Conservation (phyloP, 2,888 invertebrate genomes). For the Hirtodrosophila histrioides region DNA sequence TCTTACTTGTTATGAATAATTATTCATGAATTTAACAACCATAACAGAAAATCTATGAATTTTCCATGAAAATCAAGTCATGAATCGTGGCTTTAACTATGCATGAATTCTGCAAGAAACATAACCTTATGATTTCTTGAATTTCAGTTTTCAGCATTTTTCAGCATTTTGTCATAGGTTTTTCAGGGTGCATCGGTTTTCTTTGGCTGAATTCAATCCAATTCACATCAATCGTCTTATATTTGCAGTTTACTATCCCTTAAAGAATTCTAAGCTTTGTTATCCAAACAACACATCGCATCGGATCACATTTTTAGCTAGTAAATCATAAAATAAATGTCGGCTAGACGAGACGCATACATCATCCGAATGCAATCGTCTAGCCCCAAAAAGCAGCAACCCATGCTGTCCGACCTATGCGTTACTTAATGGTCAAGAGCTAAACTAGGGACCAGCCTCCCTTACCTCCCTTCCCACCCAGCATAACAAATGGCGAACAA, state of each 20-base stretch:
- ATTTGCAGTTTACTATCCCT: background rate
- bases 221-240: background rate
- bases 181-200: too few relatives aligned
- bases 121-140: too few relatives aligned
- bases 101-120: too few relatives aligned
- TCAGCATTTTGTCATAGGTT: too few relatives aligned
- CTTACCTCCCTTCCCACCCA: background rate
- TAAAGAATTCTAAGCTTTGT: conserved; percentile 22
- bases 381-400: conserved; percentile 11
- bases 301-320: conserved; percentile 28
- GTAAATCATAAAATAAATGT: conserved; percentile 48
- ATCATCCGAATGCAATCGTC: conserved; percentile 59
- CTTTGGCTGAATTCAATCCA: background rate
- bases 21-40: too few relatives aligned
- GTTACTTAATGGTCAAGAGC: conserved; percentile 65
- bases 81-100: too few relatives aligned
- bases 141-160: too few relatives aligned
- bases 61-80: too few relatives aligned
- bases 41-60: too few relatives aligned
- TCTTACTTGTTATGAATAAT: too few relatives aligned
- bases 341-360: conserved; percentile 65
- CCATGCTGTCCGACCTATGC: conserved; percentile 36
- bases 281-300: conserved; percentile 25
- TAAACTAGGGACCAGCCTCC: background rate
- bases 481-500: conserved; percentile 61